These are phyloP conservation scores for Proisotoma minuta DNA, from an alignment of 2,888 invertebrate species.

Conservation along the genomic window DNA sequence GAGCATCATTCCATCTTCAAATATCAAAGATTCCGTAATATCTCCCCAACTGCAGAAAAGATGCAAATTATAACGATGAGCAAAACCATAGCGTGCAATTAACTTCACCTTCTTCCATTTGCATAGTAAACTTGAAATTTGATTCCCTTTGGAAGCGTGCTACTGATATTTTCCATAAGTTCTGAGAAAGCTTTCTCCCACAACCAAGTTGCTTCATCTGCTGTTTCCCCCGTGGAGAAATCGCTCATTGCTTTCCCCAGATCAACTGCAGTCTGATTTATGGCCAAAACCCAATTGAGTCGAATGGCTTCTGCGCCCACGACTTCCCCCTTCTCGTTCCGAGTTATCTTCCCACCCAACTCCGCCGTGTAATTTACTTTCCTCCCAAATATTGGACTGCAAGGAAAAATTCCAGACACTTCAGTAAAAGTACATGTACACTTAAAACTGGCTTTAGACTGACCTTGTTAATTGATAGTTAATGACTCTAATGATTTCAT, in stretches of 20 bases:
- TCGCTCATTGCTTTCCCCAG: slow-evolving; percentile 64
- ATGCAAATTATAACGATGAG: slow-evolving; percentile 6
- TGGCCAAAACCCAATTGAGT: slow-evolving; percentile 57
- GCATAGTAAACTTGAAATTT: slow-evolving; percentile 56
- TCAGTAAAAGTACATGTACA: neutral
- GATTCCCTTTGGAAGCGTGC: slow-evolving; percentile 49
- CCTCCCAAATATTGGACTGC: slow-evolving; percentile 63
- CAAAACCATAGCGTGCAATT: too few relatives aligned
- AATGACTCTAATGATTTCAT: slow-evolving; percentile 61
- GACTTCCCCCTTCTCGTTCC: slow-evolving; percentile 59
- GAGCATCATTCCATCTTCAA: slow-evolving; percentile 67
- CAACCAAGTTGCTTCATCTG: slow-evolving; percentile 55
- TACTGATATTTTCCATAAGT: slow-evolving; percentile 52
- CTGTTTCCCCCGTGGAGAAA: slow-evolving; percentile 72
- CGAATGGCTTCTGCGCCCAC: slow-evolving; percentile 61
- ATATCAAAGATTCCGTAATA: slow-evolving; percentile 64
- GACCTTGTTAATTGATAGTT: slow-evolving; percentile 57
- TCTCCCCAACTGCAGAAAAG: slow-evolving; percentile 64
- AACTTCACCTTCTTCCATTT: slow-evolving; percentile 58
- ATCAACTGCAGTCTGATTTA: slow-evolving; percentile 64
- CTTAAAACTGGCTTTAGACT: slow-evolving; percentile 13
- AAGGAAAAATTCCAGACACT: neutral
- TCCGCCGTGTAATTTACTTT: slow-evolving; percentile 60
- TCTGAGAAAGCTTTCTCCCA: slow-evolving; percentile 61
- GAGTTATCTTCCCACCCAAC: slow-evolving; percentile 58